Conservation (phyloP, 1,140 invertebrate species). For the Atta cephalotes region DNA sequence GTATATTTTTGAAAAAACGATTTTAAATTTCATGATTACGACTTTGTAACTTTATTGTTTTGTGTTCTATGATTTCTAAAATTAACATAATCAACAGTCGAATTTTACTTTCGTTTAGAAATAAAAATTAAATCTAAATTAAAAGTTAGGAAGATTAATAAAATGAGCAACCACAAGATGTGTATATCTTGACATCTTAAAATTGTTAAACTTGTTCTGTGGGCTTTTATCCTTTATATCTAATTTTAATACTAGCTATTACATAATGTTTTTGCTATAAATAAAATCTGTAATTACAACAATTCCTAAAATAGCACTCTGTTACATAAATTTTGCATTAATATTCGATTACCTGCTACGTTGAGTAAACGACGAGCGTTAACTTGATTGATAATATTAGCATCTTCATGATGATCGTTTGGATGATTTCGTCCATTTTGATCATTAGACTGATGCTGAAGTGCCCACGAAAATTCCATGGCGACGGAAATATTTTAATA, state of each 20-base stretch:
- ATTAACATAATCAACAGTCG: background rate
- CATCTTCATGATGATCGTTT: conserved; percentile 75
- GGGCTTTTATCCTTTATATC: too few species aligned
- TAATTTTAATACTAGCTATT: too few species aligned
- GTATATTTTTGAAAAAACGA: background rate
- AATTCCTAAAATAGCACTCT: background rate
- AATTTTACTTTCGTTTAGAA: background rate
- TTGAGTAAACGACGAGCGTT: conserved; percentile 77
- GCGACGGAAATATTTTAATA: background rate
- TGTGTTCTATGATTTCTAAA: background rate
- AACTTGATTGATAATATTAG: conserved; percentile 77
- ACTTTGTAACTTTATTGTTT: background rate
- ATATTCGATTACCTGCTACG: conserved; percentile 79
- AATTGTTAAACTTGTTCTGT: too few species aligned
- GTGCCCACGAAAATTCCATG: conserved; percentile 84
- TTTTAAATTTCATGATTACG: background rate
- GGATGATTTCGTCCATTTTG: conserved; percentile 67
- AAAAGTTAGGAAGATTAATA: too few species aligned
- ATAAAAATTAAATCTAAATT: background rate
- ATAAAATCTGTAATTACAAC: background rate
- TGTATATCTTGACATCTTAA: too few species aligned
- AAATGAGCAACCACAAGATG: too few species aligned
- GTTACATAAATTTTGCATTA: background rate
- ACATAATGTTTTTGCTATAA: too few species aligned
- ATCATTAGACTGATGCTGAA: conserved; percentile 79